Conservation (phyloP, 1,140 invertebrate species). For the Sinonovacula constricta region DNA sequence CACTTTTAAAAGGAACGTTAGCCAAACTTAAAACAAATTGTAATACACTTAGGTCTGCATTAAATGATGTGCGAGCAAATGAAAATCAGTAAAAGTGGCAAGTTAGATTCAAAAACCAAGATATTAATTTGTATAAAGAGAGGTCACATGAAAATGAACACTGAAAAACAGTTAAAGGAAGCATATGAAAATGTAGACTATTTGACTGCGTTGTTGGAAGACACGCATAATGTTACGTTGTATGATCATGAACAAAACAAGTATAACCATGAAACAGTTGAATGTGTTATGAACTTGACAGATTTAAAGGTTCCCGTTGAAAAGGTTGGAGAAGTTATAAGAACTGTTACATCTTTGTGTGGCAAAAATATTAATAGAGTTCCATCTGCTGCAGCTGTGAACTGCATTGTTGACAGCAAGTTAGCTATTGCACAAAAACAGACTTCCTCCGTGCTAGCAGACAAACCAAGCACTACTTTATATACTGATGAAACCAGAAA, state of each 20-base stretch:
- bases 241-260: slow-evolving; percentile 5
- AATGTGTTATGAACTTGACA: slow-evolving; percentile 35
- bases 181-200: not conserved
- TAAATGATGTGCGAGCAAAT: not conserved
- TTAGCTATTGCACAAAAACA: slow-evolving; percentile 26
- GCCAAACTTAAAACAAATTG: not conserved
- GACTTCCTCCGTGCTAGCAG: not conserved
- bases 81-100: not conserved
- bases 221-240: not conserved
- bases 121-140: not conserved
- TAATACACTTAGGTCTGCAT: not conserved
- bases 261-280: not conserved
- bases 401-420: slow-evolving; percentile 19
- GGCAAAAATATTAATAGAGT: slow-evolving; percentile 10
- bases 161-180: not conserved
- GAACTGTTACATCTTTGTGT: too few species aligned
- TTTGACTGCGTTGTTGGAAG: not conserved
- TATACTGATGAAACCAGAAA: slow-evolving; percentile 37
- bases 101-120: not conserved
- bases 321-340: slow-evolving; percentile 11
- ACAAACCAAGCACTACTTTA: slow-evolving; percentile 17
- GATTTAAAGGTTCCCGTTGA: slow-evolving; percentile 19
- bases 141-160: not conserved
- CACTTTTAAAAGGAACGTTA: not conserved
- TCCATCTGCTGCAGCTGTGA: slow-evolving; percentile 1